A percentile compares a stretch with the other conserved stretches of the same genome.
Evolutionary conservation across 2,797 vertebrate species (phyloP).

Genomic region (Oreortyx pictus): DNA sequence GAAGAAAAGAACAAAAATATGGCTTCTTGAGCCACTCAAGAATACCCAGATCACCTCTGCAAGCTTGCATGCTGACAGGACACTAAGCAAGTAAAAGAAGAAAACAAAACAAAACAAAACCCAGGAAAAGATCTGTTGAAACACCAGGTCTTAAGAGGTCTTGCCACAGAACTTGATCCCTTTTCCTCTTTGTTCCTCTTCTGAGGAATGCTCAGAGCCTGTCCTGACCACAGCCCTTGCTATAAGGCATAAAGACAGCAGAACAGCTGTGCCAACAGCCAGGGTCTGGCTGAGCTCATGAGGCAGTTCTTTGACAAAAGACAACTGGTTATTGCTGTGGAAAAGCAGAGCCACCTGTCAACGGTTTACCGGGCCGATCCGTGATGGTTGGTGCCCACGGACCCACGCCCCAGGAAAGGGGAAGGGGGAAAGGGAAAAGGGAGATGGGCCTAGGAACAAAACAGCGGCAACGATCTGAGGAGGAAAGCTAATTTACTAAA

Average conservation of each 20-base stretch:
- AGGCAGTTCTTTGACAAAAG: neutral
- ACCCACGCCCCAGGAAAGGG: too few species aligned
- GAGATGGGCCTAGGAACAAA: too few species aligned
- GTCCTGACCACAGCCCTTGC: neutral
- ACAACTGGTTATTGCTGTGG: fast-evolving
- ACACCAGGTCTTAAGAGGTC: neutral
- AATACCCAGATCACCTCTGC: neutral
- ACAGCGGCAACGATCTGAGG: too few species aligned
- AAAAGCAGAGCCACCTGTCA: neutral
- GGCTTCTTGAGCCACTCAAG: neutral
- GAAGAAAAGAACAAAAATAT: neutral
- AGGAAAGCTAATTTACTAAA: too few species aligned
- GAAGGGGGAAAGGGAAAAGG: too few species aligned
- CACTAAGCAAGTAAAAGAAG: neutral
- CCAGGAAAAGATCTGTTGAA: neutral
- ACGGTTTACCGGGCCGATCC: too few species aligned
- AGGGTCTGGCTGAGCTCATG: neutral
- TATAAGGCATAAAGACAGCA: neutral
- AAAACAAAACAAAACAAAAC: neutral
- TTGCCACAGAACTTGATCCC: neutral
- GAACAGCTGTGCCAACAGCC: fast-evolving
- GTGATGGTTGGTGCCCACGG: too few species aligned
- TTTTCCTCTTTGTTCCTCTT: neutral
- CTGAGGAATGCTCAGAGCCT: neutral
- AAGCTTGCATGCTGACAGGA: neutral